Percentiles rank a stretch among this genome's conserved stretches.
These are phyloP conservation scores for Excalfactoria chinensis DNA, from an alignment of 2,113 vertebrate genomes.

Conservation along the genomic window DNA sequence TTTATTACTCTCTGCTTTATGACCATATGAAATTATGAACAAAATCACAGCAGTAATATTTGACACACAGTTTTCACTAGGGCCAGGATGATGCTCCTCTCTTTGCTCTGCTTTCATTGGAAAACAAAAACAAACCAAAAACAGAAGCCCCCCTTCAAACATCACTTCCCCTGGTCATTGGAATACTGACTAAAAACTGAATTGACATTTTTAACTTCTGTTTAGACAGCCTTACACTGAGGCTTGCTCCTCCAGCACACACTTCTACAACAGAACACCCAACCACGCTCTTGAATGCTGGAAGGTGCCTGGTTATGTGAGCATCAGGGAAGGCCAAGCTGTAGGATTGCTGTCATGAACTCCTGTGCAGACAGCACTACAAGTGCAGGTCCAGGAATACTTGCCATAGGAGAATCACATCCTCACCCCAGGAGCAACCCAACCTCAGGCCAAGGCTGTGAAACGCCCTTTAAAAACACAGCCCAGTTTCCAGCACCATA, in stretches of 20 bases:
- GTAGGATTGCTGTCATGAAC: background rate
- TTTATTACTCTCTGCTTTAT: background rate
- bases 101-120: background rate
- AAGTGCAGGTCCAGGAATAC: no score
- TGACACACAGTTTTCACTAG: background rate
- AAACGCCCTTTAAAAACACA: background rate
- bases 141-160: background rate
- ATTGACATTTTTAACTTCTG: background rate
- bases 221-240: rapidly evolving
- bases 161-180: rapidly evolving
- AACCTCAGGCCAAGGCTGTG: background rate
- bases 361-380: background rate
- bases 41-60: background rate
- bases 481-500: no score
- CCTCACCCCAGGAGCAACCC: background rate
- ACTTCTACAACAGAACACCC: rapidly evolving
- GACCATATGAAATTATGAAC: background rate
- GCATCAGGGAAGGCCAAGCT: background rate
- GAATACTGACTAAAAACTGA: background rate
- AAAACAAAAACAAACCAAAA: background rate
- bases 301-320: no score
- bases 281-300: no score
- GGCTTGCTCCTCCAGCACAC: background rate
- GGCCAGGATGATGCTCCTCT: rapidly evolving
- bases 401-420: background rate